Evolutionary conservation across 2,113 vertebrate species (phyloP).

Genomic region (Phalacrocorax brasilianus): DNA sequence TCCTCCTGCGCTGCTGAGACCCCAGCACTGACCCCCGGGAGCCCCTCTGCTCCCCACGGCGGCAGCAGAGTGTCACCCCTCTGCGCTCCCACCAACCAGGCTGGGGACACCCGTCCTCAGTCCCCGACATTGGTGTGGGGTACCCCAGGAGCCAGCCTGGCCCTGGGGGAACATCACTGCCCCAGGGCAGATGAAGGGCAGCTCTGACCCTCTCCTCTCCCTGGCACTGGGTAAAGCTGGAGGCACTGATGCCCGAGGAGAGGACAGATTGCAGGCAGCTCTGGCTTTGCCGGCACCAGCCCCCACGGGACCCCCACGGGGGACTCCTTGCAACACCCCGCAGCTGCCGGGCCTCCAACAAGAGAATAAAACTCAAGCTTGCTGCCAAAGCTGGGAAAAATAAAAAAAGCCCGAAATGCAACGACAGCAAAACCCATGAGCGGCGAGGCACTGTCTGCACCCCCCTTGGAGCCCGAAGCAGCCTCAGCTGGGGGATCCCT

Average conservation of each 20-base stretch:
- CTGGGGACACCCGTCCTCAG: not conserved
- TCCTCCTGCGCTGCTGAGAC: not conserved
- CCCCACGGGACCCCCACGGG: not conserved
- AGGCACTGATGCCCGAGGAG: not conserved
- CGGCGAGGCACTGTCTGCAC: not conserved
- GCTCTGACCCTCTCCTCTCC: not conserved
- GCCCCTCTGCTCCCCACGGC: not conserved
- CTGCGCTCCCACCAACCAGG: not conserved
- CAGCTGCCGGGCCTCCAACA: not conserved
- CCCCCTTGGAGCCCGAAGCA: not conserved
- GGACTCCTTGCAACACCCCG: not conserved
- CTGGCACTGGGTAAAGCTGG: rapidly evolving
- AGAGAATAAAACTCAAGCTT: not conserved
- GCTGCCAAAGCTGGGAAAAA: rapidly evolving
- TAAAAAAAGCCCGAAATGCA: rapidly evolving
- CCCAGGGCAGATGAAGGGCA: not conserved
- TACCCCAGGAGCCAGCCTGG: not conserved
- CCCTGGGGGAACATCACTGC: not conserved
- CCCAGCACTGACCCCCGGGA: rapidly evolving
- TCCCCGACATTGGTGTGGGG: rapidly evolving
- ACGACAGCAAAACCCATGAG: not conserved
- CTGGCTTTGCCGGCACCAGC: not conserved
- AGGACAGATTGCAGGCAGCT: not conserved
- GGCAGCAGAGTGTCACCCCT: not conserved
- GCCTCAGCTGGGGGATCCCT: rapidly evolving